Conservation (phyloP, 2,888 invertebrate genomes). For the Rhimphoctona megacephalus region DNA sequence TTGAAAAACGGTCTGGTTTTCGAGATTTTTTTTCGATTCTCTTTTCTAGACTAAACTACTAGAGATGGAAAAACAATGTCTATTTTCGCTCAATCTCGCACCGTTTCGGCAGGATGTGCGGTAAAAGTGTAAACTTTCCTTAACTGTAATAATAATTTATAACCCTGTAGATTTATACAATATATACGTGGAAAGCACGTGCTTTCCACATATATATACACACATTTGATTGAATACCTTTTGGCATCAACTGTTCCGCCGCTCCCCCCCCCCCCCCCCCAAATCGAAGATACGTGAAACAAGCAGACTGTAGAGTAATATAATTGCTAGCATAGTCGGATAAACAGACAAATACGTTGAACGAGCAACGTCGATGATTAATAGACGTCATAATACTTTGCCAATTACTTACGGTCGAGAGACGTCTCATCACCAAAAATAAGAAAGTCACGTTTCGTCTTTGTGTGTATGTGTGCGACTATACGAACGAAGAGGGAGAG, state of each 20-base stretch:
- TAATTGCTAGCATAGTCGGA: neutral
- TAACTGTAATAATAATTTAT: too few species aligned
- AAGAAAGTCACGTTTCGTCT: slow-evolving; percentile 15
- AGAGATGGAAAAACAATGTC: neutral
- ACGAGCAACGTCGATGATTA: slow-evolving; percentile 43
- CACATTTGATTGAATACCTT: neutral
- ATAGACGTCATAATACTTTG: slow-evolving; percentile 48
- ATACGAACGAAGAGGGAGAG: slow-evolving; percentile 6
- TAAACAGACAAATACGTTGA: slow-evolving; percentile 20
- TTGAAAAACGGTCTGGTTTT: neutral
- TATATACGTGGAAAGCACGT: too few species aligned
- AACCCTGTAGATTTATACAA: too few species aligned
- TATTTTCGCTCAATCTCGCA: too few species aligned
- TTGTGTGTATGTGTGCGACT: neutral
- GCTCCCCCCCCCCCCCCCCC: too few species aligned
- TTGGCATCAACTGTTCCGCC: neutral
- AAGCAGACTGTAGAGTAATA: neutral
- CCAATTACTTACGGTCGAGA: slow-evolving; percentile 28
- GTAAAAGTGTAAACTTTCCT: too few species aligned
- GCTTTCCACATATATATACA: too few species aligned
- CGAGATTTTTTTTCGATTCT: neutral
- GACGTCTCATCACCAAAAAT: slow-evolving; percentile 10
- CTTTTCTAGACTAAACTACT: neutral
- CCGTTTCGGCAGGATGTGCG: too few species aligned
- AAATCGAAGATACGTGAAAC: neutral